Evolutionary conservation across 2,888 invertebrate genomes (phyloP), one percentile per base, ranked within the genome.

Genomic region (Philopedon plagiatum): DNA sequence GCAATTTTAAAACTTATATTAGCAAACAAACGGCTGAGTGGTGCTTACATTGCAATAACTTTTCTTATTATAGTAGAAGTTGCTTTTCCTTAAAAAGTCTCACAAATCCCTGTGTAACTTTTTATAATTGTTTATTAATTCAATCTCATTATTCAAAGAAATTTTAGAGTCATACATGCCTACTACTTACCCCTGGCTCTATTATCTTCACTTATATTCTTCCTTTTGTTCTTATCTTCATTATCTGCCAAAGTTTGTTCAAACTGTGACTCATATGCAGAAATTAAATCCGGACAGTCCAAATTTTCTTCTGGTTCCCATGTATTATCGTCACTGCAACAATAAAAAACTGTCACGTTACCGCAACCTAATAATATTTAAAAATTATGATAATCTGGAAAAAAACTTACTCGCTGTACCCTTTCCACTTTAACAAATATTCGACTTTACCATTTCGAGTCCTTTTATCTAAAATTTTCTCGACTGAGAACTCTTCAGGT

Each of bases 271-370:
- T 85, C 85, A 76, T 82, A 85, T 7, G 82, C 82, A 49, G 84
- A 87, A 32, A 95, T 92, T 5, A 94, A 85, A 58, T 94, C 93
- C 0, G 91, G 87, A 81, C 94, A 95, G 80, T 91, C 92, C 2
- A 95, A 86, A 83, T 95, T 91, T 70, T 89, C 89, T 82, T 94
- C 94, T 0, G 95, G 94, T 83, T 95, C 95, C 95, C 95, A 95
- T 0, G 94, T 93, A 80, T 94, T 93, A 76, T 92, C 91, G 74
- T 83, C 83, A 60, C 85, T 85, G n/a, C n/a, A n/a, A 75, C 56
- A 78, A 46, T 19, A 37, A n/a, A 18, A 18, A 2, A 34, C n/a
- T n/a, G n/a, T n/a, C n/a, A n/a, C n/a, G n/a, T n/a, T n/a, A n/a
- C n/a, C n/a, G n/a, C n/a, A n/a, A n/a, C n/a, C n/a, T n/a, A n/a